These are phyloP conservation scores for Luffia ferchaultella DNA, from an alignment of 2,888 invertebrate species.

Conservation along the genomic window DNA sequence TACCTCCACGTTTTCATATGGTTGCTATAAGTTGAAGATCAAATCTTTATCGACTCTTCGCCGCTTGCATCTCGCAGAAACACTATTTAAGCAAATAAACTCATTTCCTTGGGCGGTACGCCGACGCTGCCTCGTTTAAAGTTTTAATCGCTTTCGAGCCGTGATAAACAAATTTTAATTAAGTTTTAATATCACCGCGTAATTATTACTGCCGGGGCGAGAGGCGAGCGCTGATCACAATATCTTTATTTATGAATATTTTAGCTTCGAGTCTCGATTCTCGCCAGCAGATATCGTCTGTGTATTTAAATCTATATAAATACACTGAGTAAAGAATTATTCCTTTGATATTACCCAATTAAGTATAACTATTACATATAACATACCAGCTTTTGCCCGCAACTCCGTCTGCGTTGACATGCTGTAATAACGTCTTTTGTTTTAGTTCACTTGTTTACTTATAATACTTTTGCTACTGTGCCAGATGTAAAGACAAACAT, in stretches of 20 bases:
- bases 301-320: not conserved
- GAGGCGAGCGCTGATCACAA: conserved; percentile 50
- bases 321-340: too few species aligned
- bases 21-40: too few species aligned
- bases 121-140: conserved; percentile 58
- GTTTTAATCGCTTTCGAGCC: conserved; percentile 63
- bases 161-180: conserved; percentile 66
- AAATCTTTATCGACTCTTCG: too few species aligned
- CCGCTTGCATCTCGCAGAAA: conserved; percentile 1
- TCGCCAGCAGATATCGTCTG: conserved; percentile 5
- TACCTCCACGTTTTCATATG: too few species aligned
- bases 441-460: too few species aligned
- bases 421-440: too few species aligned
- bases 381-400: too few species aligned
- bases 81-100: conserved; percentile 35
- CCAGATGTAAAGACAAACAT: too few species aligned
- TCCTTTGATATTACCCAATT: too few species aligned
- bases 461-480: too few species aligned
- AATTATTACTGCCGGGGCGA: conserved; percentile 31
- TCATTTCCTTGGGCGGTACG: conserved; percentile 54
- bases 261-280: conserved; percentile 24
- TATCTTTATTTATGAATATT: conserved; percentile 52
- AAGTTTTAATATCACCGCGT: conserved; percentile 65
- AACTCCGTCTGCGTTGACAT: too few species aligned
- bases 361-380: too few species aligned